Evolutionary conservation across 2,888 invertebrate species (phyloP), one percentile per base, ranked within the genome.

Genomic region (Patella caerulea): DNA sequence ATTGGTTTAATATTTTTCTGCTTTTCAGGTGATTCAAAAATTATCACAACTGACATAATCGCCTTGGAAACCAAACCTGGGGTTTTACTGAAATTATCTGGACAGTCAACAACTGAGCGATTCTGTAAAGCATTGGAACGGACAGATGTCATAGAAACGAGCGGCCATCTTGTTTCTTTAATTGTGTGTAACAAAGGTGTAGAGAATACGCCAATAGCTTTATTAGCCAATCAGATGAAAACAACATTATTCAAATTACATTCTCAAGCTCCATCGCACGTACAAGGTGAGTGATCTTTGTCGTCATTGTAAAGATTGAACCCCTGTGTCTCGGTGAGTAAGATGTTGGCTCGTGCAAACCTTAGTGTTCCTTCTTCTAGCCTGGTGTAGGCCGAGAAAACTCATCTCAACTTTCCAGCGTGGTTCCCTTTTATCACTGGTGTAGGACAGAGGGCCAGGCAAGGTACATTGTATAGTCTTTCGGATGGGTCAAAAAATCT

Each of bases 121-220:
- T 88, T 90, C 74, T 82, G 81, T 9, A 71, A 76, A 3, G 87
- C 88, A 4, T 79, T 87, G 34, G 79, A 77, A 5, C 56, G 53
- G 7, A 83, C 82, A 4, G 87, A 90, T 78, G 82, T 84, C 2
- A 70, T 71, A 0, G 76, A 71, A 1, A 82, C 87, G 0, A 86
- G 87, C 76, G 91, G 91, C 29, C 90, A 90, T 73, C 83, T 91
- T 72, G 88, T 88, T 53, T 91, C 91, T 11, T 81, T 90, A 75
- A 83, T 90, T n/a, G 86, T 87, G 29, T 77, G 81, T n/a, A 87
- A 88, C 77, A 86, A 86, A 74, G 90, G 91, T 11, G 73, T 89
- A 34, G 85, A 84, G 65, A 87, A 86, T 78, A 85, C 88, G 17
- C 89, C 90, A 0, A 75, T 88, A 55, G 89, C 90, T 9, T 82